phyloP scores from a whole-genome alignment of 2,113 vertebrate species.

The Centrocercus urophasianus region DNA sequence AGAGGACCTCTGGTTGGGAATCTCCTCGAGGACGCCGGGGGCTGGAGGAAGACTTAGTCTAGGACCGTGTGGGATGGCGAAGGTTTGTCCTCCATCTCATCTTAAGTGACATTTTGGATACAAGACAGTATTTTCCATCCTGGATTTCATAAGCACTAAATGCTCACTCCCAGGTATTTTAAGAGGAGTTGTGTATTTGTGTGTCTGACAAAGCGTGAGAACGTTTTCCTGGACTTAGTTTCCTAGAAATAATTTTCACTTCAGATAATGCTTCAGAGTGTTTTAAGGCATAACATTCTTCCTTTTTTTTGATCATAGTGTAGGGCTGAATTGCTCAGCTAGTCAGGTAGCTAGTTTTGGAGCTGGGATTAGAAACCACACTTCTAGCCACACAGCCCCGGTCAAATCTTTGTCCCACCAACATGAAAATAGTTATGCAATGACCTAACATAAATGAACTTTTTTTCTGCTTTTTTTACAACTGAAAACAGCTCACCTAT shows the following conservation, averaged over 20 bases:
- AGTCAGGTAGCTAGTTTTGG: not conserved
- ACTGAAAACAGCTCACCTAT: not conserved
- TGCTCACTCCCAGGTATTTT: not conserved
- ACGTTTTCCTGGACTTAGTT: not conserved
- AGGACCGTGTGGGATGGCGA: not conserved
- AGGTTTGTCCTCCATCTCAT: not conserved
- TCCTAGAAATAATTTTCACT: not conserved
- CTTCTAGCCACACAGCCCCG: not conserved
- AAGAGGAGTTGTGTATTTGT: not conserved
- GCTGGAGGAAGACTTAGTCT: not conserved
- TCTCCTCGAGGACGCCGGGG: not conserved
- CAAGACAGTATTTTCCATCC: not conserved
- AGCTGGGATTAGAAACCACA: conserved; percentile 7
- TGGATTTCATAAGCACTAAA: not conserved
- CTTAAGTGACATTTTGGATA: not conserved
- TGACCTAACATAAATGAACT: not conserved
- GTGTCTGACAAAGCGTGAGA: not conserved
- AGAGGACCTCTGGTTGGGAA: not conserved
- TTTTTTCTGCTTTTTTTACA: not conserved
- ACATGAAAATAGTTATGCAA: not conserved
- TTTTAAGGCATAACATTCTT: not conserved
- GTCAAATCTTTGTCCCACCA: not conserved
- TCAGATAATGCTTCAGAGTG: not conserved
- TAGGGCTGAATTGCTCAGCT: not conserved
- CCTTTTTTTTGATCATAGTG: not conserved